Percentiles rank a stretch among this genome's conserved stretches.
Conservation (phyloP, 2,797 vertebrate genomes). For the Bufotes viridis region DNA sequence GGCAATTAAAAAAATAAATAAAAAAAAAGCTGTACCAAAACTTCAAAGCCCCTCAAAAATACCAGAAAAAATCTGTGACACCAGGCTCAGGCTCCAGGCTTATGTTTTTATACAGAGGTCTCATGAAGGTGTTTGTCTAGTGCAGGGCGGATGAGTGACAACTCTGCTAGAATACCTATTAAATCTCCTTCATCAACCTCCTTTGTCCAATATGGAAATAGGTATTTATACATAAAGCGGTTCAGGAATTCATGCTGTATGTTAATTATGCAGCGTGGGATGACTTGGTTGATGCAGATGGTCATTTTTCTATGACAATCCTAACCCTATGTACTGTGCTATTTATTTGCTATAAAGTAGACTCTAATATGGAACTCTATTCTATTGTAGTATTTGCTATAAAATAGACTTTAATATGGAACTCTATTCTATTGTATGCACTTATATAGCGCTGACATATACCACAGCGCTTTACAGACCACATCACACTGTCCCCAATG, state of each 20-base stretch:
- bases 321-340: neutral
- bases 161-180: neutral
- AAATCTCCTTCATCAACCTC: neutral
- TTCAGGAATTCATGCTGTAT: neutral
- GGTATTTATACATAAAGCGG: no score
- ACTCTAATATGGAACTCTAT: conserved; percentile 9
- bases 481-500: no score
- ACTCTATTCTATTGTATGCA: no score
- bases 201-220: neutral
- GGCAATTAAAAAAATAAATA: no score
- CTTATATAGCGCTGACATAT: no score
- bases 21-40: no score
- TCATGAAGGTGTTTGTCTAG: neutral
- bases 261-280: neutral
- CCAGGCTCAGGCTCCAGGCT: no score
- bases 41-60: no score
- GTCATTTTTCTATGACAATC: neutral
- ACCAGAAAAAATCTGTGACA: no score
- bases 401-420: no score
- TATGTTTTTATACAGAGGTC: neutral
- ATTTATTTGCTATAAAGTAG: neutral
- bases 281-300: neutral
- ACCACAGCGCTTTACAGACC: no score
- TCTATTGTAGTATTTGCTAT: neutral
- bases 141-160: neutral